Base-by-base conservation (phyloP, 2,797 vertebrate species). In the Gephyroberyx darwinii region DNA sequence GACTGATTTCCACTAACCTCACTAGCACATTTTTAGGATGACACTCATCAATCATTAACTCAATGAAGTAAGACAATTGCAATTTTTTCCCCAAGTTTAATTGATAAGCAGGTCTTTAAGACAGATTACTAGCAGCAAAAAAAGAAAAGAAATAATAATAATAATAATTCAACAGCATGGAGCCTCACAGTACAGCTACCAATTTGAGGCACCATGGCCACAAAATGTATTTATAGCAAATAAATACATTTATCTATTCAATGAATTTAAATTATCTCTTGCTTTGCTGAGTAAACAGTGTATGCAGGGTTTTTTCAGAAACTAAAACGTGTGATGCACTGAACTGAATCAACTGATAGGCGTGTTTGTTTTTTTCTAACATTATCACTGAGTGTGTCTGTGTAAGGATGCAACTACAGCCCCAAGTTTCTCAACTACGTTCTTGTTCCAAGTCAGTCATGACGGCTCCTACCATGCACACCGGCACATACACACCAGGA, bases 51-150 rank as follows among this genome's bases (percentile, higher is more conserved):
- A 62, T 16, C 45, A 80, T 80, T 71, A 78, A 69, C 64, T 77
- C 77, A 75, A 65, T 51, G 55, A 85, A 87, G 68, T 73, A 74
- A 85, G 65, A 75, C 35, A 74, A 59, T n/a, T n/a, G n/a, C n/a
- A n/a, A n/a, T 77, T 83, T 43, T 79, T 4, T 26, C 26, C 26
- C 26, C 26, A 90, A 77, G 82, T 91, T 90, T 78, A 90, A 92
- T 89, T 90, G 41, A 87, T 63, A 88, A 95, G 93, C 93, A 94
- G 93, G 92, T 93, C 78, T 89, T 83, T 85, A 80, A 93, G 90
- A 92, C 83, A 92, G 87, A 88, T 90, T 80, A 78, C 65, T 77
- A 92, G 89, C 91, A 92, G 86, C 87, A 88, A 89, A 71, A 51
- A 26, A 5, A 16, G 22, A 55, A 26, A 31, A 14, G 5, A 37